A percentile compares a stretch with the other conserved stretches of the same genome.
phyloP scores from a whole-genome alignment of 2,888 invertebrate genomes.

The Andrena trimmerana region DNA sequence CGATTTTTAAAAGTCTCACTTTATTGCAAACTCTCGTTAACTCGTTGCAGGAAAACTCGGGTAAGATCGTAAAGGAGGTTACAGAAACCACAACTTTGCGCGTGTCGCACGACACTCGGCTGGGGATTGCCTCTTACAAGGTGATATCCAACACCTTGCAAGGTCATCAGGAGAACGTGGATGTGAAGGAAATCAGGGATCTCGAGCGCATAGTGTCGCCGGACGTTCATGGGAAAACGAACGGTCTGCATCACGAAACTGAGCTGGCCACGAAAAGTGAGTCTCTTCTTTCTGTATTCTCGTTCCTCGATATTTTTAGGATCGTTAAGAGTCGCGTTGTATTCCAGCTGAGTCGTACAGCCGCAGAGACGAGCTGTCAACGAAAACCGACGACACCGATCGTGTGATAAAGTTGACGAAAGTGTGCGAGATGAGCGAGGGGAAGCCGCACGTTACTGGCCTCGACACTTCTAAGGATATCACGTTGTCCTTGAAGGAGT shows the following conservation, averaged over 20 bases:
- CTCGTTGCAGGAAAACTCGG: conserved; percentile 80
- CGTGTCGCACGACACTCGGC: conserved; percentile 86
- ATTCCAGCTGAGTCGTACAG: conserved; percentile 46
- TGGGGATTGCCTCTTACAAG: conserved; percentile 87
- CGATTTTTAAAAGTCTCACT: too few species aligned
- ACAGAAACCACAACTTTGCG: conserved; percentile 86
- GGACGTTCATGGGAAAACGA: conserved; percentile 46
- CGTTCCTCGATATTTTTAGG: background rate
- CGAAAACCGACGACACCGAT: conserved; percentile 42
- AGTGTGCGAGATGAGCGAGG: conserved; percentile 44
- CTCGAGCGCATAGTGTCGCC: conserved; percentile 53
- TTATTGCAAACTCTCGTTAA: background rate
- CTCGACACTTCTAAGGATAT: conserved; percentile 60
- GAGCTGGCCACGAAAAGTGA: conserved; percentile 45
- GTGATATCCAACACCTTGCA: conserved; percentile 86
- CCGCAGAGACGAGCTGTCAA: conserved; percentile 38
- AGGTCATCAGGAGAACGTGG: conserved; percentile 79
- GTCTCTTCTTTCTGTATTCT: background rate
- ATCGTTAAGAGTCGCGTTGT: background rate
- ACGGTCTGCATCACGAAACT: conserved; percentile 41
- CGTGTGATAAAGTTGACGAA: conserved; percentile 53
- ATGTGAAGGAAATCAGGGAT: conserved; percentile 74
- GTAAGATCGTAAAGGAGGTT: conserved; percentile 86
- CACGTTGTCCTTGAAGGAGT: conserved; percentile 58
- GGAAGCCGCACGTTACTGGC: conserved; percentile 31